Conservation (phyloP, 2,113 vertebrate genomes). For the Plecturocebus donacophilus region DNA sequence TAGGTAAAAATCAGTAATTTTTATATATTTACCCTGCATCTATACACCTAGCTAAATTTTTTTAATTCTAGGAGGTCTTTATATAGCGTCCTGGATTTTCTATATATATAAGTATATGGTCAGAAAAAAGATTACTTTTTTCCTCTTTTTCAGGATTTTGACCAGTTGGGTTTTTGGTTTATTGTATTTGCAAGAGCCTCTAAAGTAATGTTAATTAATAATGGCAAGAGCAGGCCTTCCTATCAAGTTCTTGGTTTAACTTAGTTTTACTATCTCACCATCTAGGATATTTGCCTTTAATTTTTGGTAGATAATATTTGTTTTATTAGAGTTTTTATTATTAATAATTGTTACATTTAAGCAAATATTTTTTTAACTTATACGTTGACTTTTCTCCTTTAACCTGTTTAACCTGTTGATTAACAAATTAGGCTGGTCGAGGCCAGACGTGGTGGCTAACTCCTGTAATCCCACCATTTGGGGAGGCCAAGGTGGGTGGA, state of each 20-base stretch:
- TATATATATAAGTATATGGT: background rate
- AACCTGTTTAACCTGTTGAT: background rate
- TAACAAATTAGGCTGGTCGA: background rate
- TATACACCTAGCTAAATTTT: background rate
- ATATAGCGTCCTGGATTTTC: background rate
- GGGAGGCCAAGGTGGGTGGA: too few relatives aligned
- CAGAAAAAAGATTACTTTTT: slow-evolving; percentile 11
- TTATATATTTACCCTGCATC: slow-evolving; percentile 36
- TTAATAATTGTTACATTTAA: background rate
- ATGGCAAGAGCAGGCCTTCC: background rate
- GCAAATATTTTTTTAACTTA: slow-evolving; percentile 16
- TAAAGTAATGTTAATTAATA: slow-evolving; percentile 30
- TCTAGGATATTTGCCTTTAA: background rate
- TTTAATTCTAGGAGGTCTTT: background rate
- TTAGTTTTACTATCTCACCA: background rate
- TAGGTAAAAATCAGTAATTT: slow-evolving; percentile 12
- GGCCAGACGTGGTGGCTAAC: too few relatives aligned
- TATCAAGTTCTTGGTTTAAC: slow-evolving; percentile 5
- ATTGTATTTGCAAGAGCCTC: background rate
- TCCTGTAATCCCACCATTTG: too few relatives aligned
- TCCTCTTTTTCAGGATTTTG: slow-evolving; percentile 15
- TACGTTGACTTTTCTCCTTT: background rate
- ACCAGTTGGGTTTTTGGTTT: background rate
- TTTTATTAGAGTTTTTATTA: slow-evolving; percentile 22
- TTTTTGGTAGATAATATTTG: background rate